phyloP scores from a whole-genome alignment of 2,113 vertebrate genomes.

The Plotosus lineatus region DNA sequence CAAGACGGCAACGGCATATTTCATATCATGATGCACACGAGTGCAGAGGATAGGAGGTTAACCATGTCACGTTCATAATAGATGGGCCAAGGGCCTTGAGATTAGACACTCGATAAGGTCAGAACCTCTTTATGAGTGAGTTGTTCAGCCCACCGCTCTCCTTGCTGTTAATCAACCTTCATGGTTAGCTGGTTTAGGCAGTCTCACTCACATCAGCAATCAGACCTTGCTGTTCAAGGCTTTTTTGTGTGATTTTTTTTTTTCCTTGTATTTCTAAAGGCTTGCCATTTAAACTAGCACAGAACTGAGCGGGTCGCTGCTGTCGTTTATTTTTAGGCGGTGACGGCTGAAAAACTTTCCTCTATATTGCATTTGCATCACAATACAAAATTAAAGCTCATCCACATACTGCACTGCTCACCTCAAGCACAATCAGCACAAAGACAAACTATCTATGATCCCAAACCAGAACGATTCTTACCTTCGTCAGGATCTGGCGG shows the following conservation, averaged over 20 bases:
- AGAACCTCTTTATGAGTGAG: constrained; percentile 56
- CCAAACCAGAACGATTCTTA: constrained; percentile 63
- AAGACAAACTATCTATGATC: constrained; percentile 6
- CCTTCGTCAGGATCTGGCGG: constrained; percentile 95
- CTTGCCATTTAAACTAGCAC: neutral
- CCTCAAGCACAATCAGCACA: constrained; percentile 45
- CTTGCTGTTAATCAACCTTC: constrained; percentile 63
- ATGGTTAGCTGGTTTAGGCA: constrained; percentile 11
- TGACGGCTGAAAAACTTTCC: constrained; percentile 53
- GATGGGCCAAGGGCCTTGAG: constrained; percentile 58
- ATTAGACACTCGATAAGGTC: constrained; percentile 66
- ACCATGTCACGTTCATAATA: constrained; percentile 59
- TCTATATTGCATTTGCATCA: constrained; percentile 61
- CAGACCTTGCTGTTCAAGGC: neutral
- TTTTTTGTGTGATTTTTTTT: neutral
- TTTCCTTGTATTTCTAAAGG: neutral
- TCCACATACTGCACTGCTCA: constrained; percentile 49
- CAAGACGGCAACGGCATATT: constrained; percentile 49
- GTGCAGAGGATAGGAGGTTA: constrained; percentile 44
- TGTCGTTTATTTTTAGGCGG: constrained; percentile 67
- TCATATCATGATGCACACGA: constrained; percentile 55
- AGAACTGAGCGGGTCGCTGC: constrained; percentile 52
- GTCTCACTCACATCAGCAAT: neutral
- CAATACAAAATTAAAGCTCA: constrained; percentile 65
- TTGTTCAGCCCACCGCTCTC: constrained; percentile 37